These are phyloP conservation scores for Chirona hameri DNA, from an alignment of 2,888 invertebrate genomes.

Conservation along the genomic window DNA sequence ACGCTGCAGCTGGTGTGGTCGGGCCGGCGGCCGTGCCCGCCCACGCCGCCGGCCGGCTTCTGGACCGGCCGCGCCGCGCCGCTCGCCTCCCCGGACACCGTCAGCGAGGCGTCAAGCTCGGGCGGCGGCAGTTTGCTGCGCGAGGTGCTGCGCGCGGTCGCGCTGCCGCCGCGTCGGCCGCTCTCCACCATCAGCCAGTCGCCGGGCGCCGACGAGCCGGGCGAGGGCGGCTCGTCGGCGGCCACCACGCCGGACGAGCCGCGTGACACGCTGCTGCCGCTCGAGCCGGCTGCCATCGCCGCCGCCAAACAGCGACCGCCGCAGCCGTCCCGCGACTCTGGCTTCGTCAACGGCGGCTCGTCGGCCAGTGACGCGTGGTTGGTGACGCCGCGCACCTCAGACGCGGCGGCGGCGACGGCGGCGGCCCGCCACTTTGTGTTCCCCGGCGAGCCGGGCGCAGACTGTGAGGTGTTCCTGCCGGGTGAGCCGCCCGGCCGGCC, in stretches of 20 bases:
- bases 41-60: neutral
- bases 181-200: constrained; percentile 25
- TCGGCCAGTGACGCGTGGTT: constrained; percentile 4
- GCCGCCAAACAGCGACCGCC: neutral
- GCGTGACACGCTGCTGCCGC: neutral
- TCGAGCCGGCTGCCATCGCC: neutral
- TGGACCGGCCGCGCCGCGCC: constrained; percentile 57
- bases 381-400: neutral
- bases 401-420: neutral
- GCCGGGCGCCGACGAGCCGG: neutral
- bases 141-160: constrained; percentile 31
- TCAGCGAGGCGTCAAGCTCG: constrained; percentile 75
- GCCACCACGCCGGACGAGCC: neutral
- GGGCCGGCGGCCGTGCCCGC: constrained; percentile 34
- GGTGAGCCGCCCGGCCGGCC: neutral
- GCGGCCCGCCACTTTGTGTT: constrained; percentile 3
- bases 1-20: constrained; percentile 49
- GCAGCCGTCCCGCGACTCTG: constrained; percentile 5
- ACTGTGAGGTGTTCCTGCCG: constrained; percentile 24
- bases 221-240: neutral
- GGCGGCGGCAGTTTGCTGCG: constrained; percentile 51
- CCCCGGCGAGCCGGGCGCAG: neutral
- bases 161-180: neutral
- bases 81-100: constrained; percentile 74
- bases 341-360: constrained; percentile 26